phyloP scores from a whole-genome alignment of 2,113 vertebrate species.

The Tapirus terrestris region DNA sequence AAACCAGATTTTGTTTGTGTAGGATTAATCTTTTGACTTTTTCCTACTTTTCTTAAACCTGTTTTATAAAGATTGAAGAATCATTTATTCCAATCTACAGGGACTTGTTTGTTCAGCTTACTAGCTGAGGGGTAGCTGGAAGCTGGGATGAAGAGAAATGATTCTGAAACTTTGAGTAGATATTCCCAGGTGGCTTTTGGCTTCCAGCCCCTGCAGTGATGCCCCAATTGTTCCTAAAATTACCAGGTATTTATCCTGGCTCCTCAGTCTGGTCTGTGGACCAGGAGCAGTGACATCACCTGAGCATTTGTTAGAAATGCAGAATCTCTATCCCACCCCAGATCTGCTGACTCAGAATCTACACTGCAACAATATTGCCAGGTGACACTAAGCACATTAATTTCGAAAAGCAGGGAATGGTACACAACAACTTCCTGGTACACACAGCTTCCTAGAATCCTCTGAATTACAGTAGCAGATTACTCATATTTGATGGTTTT shows the following conservation, averaged over 20 bases:
- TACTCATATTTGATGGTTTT: not conserved
- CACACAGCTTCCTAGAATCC: not conserved
- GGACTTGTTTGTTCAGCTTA: not conserved
- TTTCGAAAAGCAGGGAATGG: not conserved
- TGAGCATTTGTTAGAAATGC: not conserved
- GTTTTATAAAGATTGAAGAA: slow-evolving; percentile 63
- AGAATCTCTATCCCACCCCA: not conserved
- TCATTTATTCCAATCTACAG: not conserved
- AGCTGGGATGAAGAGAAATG: not conserved
- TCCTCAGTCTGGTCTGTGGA: not conserved
- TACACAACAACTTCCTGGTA: not conserved
- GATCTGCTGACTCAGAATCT: not conserved
- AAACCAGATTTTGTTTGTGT: slow-evolving; percentile 70
- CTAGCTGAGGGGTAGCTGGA: not conserved
- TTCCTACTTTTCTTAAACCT: not conserved
- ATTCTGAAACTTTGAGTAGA: slow-evolving; percentile 4
- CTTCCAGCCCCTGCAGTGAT: not conserved
- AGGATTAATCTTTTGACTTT: slow-evolving; percentile 47
- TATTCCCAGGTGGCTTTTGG: not conserved
- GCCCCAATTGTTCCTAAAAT: not conserved
- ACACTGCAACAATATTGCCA: not conserved
- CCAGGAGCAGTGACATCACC: not conserved
- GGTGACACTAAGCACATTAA: not conserved
- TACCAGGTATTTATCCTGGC: not conserved
- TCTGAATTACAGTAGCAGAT: not conserved